phyloP scores from a whole-genome alignment of 2,113 vertebrate species.

The Philantomba maxwellii region DNA sequence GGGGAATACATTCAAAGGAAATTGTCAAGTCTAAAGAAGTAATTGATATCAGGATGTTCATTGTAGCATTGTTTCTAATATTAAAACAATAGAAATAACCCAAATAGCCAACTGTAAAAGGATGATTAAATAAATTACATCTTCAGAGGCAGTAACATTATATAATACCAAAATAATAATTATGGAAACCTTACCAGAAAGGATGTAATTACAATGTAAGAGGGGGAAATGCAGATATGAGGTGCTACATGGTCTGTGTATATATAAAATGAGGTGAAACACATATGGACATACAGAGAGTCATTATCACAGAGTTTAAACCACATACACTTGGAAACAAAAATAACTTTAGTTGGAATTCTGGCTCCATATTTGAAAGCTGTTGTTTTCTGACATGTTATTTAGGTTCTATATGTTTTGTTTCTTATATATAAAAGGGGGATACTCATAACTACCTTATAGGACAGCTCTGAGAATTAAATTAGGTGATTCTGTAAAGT shows the following conservation, averaged over 20 bases:
- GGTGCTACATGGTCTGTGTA: background rate
- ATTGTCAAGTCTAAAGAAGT: background rate
- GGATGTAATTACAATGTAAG: background rate
- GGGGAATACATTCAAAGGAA: background rate
- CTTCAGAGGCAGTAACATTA: background rate
- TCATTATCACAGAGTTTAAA: background rate
- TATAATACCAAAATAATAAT: slow-evolving; percentile 22
- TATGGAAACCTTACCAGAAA: background rate
- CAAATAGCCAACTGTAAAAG: background rate
- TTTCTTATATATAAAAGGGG: background rate
- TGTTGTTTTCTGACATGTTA: background rate
- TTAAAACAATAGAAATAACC: slow-evolving; percentile 20
- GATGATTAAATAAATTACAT: background rate
- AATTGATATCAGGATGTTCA: background rate
- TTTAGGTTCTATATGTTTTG: background rate
- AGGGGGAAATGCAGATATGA: background rate
- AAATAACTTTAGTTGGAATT: background rate
- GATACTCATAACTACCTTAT: background rate
- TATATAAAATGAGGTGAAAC: background rate
- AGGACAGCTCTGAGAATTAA: background rate
- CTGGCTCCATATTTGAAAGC: background rate
- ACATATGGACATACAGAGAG: background rate
- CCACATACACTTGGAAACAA: background rate
- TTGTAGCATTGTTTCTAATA: background rate
- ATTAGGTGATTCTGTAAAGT: background rate